phyloP scores from a whole-genome alignment of 2,888 invertebrate genomes.

The Drosophila lacicola region DNA sequence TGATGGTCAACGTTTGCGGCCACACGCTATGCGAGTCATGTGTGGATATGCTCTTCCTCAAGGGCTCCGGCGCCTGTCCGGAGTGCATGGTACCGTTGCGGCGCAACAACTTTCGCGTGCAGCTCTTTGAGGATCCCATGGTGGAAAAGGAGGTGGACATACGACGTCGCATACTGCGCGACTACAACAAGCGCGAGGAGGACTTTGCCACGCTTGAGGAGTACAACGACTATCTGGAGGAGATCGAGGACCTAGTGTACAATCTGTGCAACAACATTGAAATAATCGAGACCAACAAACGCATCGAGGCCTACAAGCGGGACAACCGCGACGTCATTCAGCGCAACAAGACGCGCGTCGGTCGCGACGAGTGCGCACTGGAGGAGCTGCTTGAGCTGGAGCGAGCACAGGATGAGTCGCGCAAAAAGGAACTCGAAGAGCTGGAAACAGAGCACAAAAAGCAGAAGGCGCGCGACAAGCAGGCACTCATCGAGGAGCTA shows the following conservation, averaged over 20 bases:
- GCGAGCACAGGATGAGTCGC: constrained; percentile 90
- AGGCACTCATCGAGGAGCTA: constrained; percentile 96
- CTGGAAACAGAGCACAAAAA: constrained; percentile 89
- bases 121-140: constrained; percentile 97
- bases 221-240: constrained; percentile 98
- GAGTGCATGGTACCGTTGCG: constrained; percentile 95
- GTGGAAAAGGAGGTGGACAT: constrained; percentile 99
- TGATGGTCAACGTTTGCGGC: constrained; percentile 99
- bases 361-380: constrained; percentile 93
- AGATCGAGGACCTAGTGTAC: constrained; percentile 95
- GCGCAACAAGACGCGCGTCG: constrained; percentile 91
- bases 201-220: constrained; percentile 94
- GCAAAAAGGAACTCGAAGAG: constrained; percentile 89
- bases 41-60: constrained; percentile 97
- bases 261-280: constrained; percentile 96
- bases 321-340: constrained; percentile 94
- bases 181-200: constrained; percentile 97
- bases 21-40: constrained; percentile 99
- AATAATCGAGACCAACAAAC: constrained; percentile 94
- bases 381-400: constrained; percentile 94
- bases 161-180: constrained; percentile 93
- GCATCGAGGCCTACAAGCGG: constrained; percentile 95
- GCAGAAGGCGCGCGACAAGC: constrained; percentile 93
- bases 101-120: constrained; percentile 95
- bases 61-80: constrained; percentile 98